Percentiles rank a stretch among this genome's conserved stretches.
phyloP scores from a whole-genome alignment of 2,888 invertebrate species.

The Sturmia bella region DNA sequence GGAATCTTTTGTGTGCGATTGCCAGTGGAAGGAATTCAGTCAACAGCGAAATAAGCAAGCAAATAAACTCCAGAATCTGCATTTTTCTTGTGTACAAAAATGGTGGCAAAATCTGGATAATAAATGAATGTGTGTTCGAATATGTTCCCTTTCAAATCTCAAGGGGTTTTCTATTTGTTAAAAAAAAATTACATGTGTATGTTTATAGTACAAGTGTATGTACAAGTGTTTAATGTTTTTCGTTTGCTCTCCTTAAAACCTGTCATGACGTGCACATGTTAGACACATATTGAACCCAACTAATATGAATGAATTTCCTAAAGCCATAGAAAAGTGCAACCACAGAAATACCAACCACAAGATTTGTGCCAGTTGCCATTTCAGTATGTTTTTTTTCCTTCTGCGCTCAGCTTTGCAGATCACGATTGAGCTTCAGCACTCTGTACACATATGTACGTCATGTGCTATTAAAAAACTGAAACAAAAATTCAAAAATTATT shows the following conservation, averaged over 20 bases:
- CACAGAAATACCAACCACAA: neutral
- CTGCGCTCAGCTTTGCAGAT: too few relatives aligned
- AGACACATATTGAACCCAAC: slow-evolving; percentile 16
- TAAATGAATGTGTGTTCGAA: slow-evolving; percentile 16
- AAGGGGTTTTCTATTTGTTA: neutral
- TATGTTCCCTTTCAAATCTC: neutral
- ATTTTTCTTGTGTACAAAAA: slow-evolving; percentile 39
- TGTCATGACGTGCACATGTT: slow-evolving; percentile 15
- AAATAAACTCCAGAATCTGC: slow-evolving; percentile 48
- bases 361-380: neutral
- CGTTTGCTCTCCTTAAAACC: neutral
- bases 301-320: neutral
- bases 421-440: too few relatives aligned
- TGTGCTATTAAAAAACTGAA: too few relatives aligned
- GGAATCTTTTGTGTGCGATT: slow-evolving; percentile 32
- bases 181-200: slow-evolving; percentile 1
- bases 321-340: neutral
- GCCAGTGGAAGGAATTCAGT: slow-evolving; percentile 7
- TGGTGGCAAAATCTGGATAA: slow-evolving; percentile 34
- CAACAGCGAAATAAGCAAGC: too few relatives aligned
- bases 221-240: neutral
- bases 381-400: too few relatives aligned
- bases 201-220: neutral
- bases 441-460: too few relatives aligned
- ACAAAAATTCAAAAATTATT: too few relatives aligned